Conservation (phyloP, 2,797 vertebrate genomes). For the Natrix natrix region DNA sequence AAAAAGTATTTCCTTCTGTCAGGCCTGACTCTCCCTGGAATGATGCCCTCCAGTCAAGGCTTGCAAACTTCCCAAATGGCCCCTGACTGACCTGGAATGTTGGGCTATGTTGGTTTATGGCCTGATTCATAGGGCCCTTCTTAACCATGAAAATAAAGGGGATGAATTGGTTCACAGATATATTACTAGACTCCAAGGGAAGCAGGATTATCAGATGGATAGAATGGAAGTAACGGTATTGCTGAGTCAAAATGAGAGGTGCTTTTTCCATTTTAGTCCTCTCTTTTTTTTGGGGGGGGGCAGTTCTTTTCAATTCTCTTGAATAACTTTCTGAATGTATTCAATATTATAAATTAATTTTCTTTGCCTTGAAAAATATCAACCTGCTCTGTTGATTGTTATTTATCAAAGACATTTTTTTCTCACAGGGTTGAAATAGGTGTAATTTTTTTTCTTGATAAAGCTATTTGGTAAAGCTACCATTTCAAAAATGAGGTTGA, state of each 20-base stretch:
- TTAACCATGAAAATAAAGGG: not conserved
- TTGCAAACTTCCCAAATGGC: not conserved
- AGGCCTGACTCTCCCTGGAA: not conserved
- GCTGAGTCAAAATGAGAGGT: not conserved
- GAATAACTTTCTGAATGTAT: not conserved
- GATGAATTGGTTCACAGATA: not conserved
- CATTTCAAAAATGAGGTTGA: not conserved
- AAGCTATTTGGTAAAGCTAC: not conserved
- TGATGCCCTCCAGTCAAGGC: not conserved
- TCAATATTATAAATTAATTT: not conserved
- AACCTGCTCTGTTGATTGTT: not conserved
- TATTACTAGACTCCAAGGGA: not conserved
- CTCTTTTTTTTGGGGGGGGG: not conserved
- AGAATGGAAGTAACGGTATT: not conserved
- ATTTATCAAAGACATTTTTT: not conserved
- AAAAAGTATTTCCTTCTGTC: not conserved
- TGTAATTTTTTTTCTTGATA: slow-evolving; percentile 10
- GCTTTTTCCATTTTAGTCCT: not conserved
- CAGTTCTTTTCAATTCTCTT: not conserved
- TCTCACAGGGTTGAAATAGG: not conserved
- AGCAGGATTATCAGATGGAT: not conserved
- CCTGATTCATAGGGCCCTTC: not conserved
- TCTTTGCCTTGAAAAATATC: not conserved
- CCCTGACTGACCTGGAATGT: not conserved
- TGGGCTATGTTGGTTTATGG: not conserved